Evolutionary conservation across 2,888 invertebrate species (phyloP), one percentile per base, ranked within the genome.

Genomic region (Lasioglossum morio): DNA sequence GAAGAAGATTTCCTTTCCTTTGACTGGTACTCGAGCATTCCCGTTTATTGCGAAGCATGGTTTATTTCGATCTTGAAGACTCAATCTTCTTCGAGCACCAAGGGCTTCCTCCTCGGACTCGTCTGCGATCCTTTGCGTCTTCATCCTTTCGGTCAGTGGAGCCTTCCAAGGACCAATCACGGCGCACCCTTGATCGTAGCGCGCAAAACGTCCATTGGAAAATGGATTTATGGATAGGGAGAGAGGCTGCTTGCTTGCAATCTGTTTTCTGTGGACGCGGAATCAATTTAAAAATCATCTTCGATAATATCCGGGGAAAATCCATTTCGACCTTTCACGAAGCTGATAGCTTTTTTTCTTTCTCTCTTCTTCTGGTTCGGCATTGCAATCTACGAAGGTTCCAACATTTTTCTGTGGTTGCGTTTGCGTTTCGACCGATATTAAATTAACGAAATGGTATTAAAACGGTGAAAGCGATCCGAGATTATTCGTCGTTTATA

Each of bases 41-140:
- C 57, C 77, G 84, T 85, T 84, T 87, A 86, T 87, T 60, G 77
- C 70, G 66, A 27, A 66, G 30, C 48, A 79, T 86, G 86, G 79
- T 89, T 87, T 87, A 88, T 88, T 90, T 88, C 84, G 81, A 75
- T 79, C 78, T 40, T 75, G 46, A 82, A 87, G 88, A 90, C 84
- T 76, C 90, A 82, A 90, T 90, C 87, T 87, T 83, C 60, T 37
- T 73, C 46, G 46, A 53, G 27, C 34, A n/a, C 34, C 43, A 27
- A 46, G 70, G 14, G 19, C 4, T 75, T 40, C 46, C n/a, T 34
- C 27, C 27, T 37, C n/a, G 12, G 37, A 37, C 46, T 66, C 37
- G 53, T 27, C 43, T 7, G n/a, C 27, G 19, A 27, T 30, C 30
- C 63, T 37, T 40, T 72, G 77, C 77, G 27, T 69, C 78, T 76